phyloP scores from a whole-genome alignment of 2,797 vertebrate genomes.

The Eremophila alpestris region DNA sequence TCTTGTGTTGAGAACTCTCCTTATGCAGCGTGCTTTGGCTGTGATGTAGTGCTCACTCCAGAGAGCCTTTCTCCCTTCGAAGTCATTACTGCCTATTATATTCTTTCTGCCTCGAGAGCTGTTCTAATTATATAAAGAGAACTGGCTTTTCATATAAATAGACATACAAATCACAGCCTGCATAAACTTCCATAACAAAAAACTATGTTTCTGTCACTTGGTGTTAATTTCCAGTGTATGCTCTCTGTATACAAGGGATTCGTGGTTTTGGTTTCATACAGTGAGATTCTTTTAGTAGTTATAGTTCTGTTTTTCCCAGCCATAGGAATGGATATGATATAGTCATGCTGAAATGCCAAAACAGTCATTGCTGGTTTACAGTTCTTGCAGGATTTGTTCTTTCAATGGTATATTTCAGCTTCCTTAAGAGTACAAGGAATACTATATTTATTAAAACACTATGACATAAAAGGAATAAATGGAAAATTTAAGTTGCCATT shows the following conservation, averaged over 20 bases:
- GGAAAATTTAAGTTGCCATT: not conserved
- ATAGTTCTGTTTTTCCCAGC: not conserved
- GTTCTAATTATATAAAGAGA: slow-evolving; percentile 49
- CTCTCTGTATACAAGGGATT: not conserved
- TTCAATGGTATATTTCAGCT: not conserved
- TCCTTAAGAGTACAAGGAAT: not conserved
- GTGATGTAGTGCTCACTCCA: not conserved
- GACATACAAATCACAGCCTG: slow-evolving; percentile 19
- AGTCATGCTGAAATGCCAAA: not conserved
- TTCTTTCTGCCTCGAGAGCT: slow-evolving; percentile 50
- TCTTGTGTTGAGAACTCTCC: slow-evolving; percentile 16
- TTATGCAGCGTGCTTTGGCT: not conserved
- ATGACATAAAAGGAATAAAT: not conserved
- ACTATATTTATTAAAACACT: not conserved
- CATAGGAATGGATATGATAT: not conserved
- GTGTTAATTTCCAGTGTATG: not conserved
- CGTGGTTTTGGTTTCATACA: not conserved
- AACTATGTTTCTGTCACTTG: slow-evolving; percentile 5
- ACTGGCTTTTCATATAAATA: slow-evolving; percentile 42
- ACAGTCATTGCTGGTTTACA: not conserved
- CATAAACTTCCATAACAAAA: not conserved
- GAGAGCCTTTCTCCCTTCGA: slow-evolving; percentile 34
- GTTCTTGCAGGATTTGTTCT: not conserved
- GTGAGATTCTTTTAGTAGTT: not conserved
- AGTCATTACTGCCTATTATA: slow-evolving; percentile 51